Evolutionary conservation across 2,888 invertebrate species (phyloP), one percentile per base, ranked within the genome.

Genomic region (Ferrisia virgata): DNA sequence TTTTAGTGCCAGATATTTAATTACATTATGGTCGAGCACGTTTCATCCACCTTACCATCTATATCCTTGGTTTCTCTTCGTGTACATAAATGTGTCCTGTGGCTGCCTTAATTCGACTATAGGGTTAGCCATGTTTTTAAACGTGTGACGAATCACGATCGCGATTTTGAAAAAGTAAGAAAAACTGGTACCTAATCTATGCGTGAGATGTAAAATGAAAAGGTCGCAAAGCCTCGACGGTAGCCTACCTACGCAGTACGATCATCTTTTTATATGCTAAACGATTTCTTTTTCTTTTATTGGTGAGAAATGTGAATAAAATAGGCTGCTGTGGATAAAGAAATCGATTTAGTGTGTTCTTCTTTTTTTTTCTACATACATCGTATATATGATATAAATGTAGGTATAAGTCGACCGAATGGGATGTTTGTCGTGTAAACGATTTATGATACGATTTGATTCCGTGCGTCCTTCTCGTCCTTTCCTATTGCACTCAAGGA

Each of bases 1-100:
- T 15, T 76, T 53, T 76, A 76, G 18, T n/a, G 72, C 28, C 11
- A 76, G 72, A 76, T 76, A 76, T 76, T 76, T 76, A 76, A 76
- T 76, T 76, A 76, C 31, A 28, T 69, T 31, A 69, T 69, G 69
- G 36, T 76, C 72, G 36, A 22, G 72, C 72, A 53, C 53, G 53
- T 53, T 53, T 53, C 2, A 53, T 53, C 53, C 18, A 4, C 47
- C 53, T 22, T 47, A 47, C 47, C 53, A 22, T 53, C 22, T 53
- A 6, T 8, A 4, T 36, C 36, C 36, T 6, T 36, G 36, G 8
- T n/a, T n/a, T n/a, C n/a, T n/a, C 47, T 47, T 8, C 47, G 47
- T 8, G 18, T 47, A 4, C 13, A 47, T 36, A 36, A n/a, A n/a
- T n/a, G n/a, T n/a, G n/a, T n/a, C n/a, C n/a, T n/a, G n/a, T n/a